Conservation (phyloP, 2,113 vertebrate species). For the Elgaria multicarinata region DNA sequence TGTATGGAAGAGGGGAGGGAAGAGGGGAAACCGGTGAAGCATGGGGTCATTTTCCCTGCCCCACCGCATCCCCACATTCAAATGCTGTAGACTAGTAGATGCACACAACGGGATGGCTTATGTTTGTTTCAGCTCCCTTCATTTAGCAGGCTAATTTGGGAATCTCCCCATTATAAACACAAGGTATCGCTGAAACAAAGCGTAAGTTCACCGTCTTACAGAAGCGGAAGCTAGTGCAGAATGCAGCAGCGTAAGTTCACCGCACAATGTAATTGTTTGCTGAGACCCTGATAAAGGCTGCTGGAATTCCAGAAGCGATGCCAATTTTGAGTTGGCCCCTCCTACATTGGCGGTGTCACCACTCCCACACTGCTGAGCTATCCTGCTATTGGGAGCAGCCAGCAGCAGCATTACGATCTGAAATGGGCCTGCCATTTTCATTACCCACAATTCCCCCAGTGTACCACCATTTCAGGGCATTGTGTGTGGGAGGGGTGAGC, state of each 20-base stretch:
- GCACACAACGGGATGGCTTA: background rate
- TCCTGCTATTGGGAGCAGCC: background rate
- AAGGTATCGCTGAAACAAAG: background rate
- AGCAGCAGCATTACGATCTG: background rate
- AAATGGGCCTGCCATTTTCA: background rate
- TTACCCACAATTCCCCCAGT: background rate
- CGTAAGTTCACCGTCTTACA: too few species aligned
- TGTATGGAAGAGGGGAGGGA: background rate
- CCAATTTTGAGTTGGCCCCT: background rate
- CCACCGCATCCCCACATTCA: too few species aligned
- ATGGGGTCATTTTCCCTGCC: background rate
- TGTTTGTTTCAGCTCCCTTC: background rate
- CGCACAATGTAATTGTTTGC: background rate
- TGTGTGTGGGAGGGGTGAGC: too few species aligned
- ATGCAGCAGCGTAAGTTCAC: too few species aligned
- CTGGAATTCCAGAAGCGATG: too few species aligned
- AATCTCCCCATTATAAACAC: background rate
- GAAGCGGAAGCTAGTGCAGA: too few species aligned
- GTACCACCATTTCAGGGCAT: background rate
- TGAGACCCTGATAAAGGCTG: background rate
- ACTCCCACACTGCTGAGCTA: too few species aligned
- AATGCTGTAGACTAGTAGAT: background rate
- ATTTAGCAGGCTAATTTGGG: background rate
- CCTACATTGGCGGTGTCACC: background rate
- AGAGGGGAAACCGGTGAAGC: background rate